phyloP scores from a whole-genome alignment of 1,140 invertebrate species.

The Leptinotarsa texana region DNA sequence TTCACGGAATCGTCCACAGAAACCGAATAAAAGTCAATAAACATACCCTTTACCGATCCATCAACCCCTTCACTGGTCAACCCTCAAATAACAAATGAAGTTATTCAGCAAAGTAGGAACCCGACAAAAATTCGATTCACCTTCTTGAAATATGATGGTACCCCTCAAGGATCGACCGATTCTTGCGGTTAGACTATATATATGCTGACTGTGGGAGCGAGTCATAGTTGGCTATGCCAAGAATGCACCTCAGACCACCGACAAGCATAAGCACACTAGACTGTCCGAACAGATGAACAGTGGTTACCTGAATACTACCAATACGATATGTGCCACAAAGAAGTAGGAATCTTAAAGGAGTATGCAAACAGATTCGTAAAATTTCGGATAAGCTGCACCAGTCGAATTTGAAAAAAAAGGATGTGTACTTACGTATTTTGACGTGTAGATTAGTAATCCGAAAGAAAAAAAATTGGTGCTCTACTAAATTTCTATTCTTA shows the following conservation, averaged over 20 bases:
- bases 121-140: neutral
- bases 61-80: neutral
- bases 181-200: neutral
- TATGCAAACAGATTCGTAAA: too few species aligned
- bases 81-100: neutral
- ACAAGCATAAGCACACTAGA: conserved; percentile 17
- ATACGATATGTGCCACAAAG: neutral
- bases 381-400: too few species aligned
- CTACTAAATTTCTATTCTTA: too few species aligned
- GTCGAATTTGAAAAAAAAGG: too few species aligned
- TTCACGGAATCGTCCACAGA: too few species aligned
- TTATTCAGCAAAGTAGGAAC: neutral
- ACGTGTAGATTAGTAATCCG: too few species aligned
- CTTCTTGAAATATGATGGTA: neutral
- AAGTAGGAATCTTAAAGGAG: neutral
- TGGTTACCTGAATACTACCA: neutral
- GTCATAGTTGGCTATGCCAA: conserved; percentile 30
- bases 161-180: neutral
- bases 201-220: conserved; percentile 10
- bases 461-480: too few species aligned
- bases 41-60: neutral
- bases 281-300: conserved; percentile 3
- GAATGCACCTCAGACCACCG: conserved; percentile 36
- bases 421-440: too few species aligned
- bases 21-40: too few species aligned